Evolutionary conservation across 2,888 invertebrate genomes (phyloP).

Genomic region (Cryptocephalus primarius): DNA sequence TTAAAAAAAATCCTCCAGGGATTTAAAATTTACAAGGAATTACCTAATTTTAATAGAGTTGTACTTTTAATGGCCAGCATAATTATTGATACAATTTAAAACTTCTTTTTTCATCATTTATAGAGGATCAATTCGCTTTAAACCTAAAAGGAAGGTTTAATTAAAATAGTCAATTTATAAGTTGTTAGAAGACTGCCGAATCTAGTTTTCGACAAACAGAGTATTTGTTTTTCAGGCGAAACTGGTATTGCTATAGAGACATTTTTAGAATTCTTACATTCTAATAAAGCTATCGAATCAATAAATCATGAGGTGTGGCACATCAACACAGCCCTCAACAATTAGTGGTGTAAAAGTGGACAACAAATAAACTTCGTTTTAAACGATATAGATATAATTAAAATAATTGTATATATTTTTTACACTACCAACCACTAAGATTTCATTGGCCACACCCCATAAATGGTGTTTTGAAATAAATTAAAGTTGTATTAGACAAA

Average conservation of each 20-base stretch:
- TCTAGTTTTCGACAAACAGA: no score
- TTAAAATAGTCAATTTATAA: no score
- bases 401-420: not conserved
- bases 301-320: constrained; percentile 2
- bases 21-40: not conserved
- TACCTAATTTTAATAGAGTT: no score
- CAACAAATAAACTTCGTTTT: no score
- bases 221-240: constrained; percentile 25
- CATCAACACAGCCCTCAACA: constrained; percentile 5
- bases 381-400: no score
- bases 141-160: no score
- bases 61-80: no score
- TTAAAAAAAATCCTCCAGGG: no score
- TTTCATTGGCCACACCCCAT: not conserved
- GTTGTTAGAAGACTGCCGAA: no score
- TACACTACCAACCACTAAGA: constrained; percentile 1
- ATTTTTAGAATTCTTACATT: constrained; percentile 26
- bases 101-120: no score
- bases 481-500: constrained; percentile 5
- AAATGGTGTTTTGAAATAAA: constrained; percentile 1
- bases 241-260: constrained; percentile 33
- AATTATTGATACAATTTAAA: no score
- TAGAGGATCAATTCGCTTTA: no score
- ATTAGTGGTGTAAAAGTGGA: constrained; percentile 1
- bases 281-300: constrained; percentile 8